Evolutionary conservation across 2,888 invertebrate genomes (phyloP).

Genomic region (Meghimatium bilineatum): DNA sequence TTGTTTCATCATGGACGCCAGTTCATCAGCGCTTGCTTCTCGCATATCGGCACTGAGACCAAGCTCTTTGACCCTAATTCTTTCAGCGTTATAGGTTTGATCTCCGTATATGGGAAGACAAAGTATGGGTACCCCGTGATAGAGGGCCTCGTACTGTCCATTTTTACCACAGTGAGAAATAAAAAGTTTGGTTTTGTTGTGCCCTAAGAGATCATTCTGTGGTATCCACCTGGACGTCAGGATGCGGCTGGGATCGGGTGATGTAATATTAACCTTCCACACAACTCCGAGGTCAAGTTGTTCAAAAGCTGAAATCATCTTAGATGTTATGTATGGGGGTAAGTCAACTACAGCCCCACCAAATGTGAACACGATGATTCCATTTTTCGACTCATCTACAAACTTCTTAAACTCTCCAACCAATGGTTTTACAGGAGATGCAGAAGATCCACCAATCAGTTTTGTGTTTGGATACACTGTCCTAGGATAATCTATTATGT

Average conservation of each 20-base stretch:
- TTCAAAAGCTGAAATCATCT: constrained; percentile 48
- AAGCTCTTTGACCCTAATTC: constrained; percentile 40
- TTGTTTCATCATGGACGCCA: constrained; percentile 17
- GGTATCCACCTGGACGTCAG: constrained; percentile 58
- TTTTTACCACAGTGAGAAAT: constrained; percentile 65
- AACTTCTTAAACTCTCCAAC: constrained; percentile 51
- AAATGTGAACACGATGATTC: constrained; percentile 58
- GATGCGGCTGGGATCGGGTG: constrained; percentile 49
- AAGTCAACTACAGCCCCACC: constrained; percentile 53
- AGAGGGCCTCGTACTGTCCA: constrained; percentile 63
- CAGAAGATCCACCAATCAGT: constrained; percentile 57
- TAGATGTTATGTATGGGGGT: constrained; percentile 38
- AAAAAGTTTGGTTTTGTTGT: constrained; percentile 57
- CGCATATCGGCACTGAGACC: constrained; percentile 28
- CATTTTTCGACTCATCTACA: constrained; percentile 45
- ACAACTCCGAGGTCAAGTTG: constrained; percentile 51
- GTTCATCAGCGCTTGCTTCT: neutral
- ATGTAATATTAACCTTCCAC: constrained; percentile 50
- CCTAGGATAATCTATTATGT: constrained; percentile 55
- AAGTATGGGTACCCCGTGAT: constrained; percentile 63
- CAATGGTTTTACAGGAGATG: constrained; percentile 53
- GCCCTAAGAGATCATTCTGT: constrained; percentile 61
- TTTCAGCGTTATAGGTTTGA: constrained; percentile 50
- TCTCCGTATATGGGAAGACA: constrained; percentile 60
- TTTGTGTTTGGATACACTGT: constrained; percentile 57